phyloP scores from a whole-genome alignment of 35 echinoderm and acorn worm species.

The Diadema setosum region DNA sequence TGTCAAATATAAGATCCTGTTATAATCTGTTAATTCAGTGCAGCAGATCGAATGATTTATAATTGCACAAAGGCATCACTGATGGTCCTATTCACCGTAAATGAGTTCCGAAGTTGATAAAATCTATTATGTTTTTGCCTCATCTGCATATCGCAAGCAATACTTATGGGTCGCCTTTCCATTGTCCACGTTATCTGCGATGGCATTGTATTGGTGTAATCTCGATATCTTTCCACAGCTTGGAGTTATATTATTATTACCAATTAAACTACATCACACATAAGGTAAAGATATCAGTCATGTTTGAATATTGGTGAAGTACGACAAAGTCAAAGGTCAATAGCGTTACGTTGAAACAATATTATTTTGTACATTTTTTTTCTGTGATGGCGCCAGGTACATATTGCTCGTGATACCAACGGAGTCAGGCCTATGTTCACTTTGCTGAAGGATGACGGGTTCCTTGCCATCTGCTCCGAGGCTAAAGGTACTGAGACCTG shows the following conservation, averaged over 20 bases:
- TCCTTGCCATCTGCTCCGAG: neutral
- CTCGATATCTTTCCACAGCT: neutral
- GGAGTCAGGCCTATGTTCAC: neutral
- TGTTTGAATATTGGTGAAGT: neutral
- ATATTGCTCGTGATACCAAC: neutral
- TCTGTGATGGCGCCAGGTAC: neutral
- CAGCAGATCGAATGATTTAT: neutral
- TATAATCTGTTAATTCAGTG: neutral
- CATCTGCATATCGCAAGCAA: too few relatives aligned
- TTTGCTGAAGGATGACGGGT: neutral
- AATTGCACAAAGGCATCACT: too few relatives aligned
- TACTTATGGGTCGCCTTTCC: too few relatives aligned
- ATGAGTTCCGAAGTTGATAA: too few relatives aligned
- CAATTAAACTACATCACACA: neutral
- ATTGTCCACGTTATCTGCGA: too few relatives aligned
- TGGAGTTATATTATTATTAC: neutral
- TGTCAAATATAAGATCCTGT: neutral
- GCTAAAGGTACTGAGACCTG: slow-evolving; percentile 28
- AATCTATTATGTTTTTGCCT: too few relatives aligned
- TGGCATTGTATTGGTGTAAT: too few relatives aligned
- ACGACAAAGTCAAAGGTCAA: neutral
- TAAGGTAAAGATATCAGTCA: neutral
- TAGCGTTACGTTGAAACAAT: neutral
- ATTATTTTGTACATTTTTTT: neutral
- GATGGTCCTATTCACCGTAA: too few relatives aligned